A percentile compares a stretch with the other conserved stretches of the same genome.
These are phyloP conservation scores for Protonemura montana DNA, from an alignment of 2,888 invertebrate species.

Conservation along the genomic window DNA sequence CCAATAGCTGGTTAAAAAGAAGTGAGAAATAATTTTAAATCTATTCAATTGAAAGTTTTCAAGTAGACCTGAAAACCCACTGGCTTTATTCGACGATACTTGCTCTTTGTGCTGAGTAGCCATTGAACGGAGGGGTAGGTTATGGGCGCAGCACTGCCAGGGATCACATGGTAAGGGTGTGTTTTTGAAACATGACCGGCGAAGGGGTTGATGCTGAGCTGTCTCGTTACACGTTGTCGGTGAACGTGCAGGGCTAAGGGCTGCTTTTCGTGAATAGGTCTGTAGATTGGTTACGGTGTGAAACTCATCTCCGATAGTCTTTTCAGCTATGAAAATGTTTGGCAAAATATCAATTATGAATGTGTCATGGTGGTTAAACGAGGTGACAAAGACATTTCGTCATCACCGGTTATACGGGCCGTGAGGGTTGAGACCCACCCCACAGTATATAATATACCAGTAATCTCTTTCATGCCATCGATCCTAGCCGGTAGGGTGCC, in stretches of 20 bases:
- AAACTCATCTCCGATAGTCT: slow-evolving; percentile 42
- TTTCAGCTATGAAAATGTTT: slow-evolving; percentile 42
- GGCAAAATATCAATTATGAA: slow-evolving; percentile 43
- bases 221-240: neutral
- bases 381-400: slow-evolving; percentile 40
- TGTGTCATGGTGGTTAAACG: slow-evolving; percentile 41
- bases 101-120: neutral
- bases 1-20: neutral
- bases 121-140: neutral
- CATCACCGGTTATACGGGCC: slow-evolving; percentile 25
- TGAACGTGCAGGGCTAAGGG: neutral
- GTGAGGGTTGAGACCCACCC: slow-evolving; percentile 13
- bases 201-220: slow-evolving; percentile 26
- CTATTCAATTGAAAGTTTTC: neutral
- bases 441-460: slow-evolving; percentile 35
- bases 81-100: neutral
- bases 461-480: slow-evolving; percentile 30
- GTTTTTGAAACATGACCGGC: slow-evolving; percentile 29
- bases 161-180: neutral
- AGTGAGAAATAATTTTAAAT: slow-evolving; percentile 7
- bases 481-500: neutral
- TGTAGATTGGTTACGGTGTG: slow-evolving; percentile 36
- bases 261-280: slow-evolving; percentile 29
- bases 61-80: neutral
- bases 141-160: neutral